phyloP scores from a whole-genome alignment of 2,797 vertebrate genomes.

The Microctenopoma steveboyesi region DNA sequence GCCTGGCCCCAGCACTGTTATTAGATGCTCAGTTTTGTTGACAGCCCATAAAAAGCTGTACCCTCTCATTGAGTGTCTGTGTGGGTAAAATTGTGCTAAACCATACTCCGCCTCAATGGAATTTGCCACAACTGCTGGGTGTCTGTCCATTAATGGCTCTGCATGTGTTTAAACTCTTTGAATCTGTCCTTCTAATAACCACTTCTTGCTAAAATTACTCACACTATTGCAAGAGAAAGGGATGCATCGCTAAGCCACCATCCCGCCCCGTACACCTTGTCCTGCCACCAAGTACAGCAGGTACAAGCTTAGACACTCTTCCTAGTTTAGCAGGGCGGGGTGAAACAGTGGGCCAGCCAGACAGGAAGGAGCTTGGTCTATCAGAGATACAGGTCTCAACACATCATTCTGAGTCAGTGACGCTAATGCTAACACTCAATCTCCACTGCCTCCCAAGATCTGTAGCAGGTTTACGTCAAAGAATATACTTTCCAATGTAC shows the following conservation, averaged over 20 bases:
- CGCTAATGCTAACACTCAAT: conserved; percentile 48
- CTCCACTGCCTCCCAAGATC: conserved; percentile 34
- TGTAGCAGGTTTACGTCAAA: conserved; percentile 45
- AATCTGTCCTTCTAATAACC: conserved; percentile 44
- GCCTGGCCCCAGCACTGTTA: conserved; percentile 70
- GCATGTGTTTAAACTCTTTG: conserved; percentile 52
- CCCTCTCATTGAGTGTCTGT: conserved; percentile 71
- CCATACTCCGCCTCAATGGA: conserved; percentile 57
- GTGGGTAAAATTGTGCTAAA: conserved; percentile 61
- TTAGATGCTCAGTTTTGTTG: conserved; percentile 78
- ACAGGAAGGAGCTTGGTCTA: conserved; percentile 60
- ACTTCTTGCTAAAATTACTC: conserved; percentile 38
- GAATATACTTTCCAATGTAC: conserved; percentile 17
- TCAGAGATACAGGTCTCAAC: conserved; percentile 75
- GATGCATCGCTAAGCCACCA: conserved; percentile 29
- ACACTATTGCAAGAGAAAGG: conserved; percentile 39
- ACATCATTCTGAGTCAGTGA: conserved; percentile 67
- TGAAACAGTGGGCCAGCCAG: conserved; percentile 55
- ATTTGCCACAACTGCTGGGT: conserved; percentile 60
- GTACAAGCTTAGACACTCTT: conserved; percentile 71
- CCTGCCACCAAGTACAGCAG: conserved; percentile 49
- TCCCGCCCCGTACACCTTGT: conserved; percentile 33
- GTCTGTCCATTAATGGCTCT: conserved; percentile 64
- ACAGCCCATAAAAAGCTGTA: conserved; percentile 75
- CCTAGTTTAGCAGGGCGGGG: conserved; percentile 59